These are phyloP conservation scores for Mellivora capensis DNA, from an alignment of 2,113 vertebrate species.

Conservation along the genomic window DNA sequence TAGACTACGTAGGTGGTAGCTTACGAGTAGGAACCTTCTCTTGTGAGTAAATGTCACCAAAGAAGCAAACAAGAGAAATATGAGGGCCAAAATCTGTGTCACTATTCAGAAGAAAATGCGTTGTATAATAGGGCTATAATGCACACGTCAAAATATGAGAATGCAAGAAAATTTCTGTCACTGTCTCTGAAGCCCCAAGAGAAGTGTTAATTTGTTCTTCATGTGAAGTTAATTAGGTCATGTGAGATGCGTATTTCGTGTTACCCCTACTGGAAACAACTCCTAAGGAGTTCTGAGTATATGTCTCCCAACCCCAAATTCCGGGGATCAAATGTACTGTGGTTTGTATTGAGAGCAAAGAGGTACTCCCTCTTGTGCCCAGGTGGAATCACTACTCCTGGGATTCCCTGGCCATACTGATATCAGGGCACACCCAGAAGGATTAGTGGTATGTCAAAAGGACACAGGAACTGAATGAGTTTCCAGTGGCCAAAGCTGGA, in stretches of 20 bases:
- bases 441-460: not conserved
- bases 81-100: not conserved
- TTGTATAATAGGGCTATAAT: constrained; percentile 35
- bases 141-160: not conserved
- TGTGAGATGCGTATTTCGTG: not conserved
- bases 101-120: constrained; percentile 1
- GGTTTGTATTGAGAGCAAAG: not conserved
- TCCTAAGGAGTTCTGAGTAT: not conserved
- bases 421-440: not conserved
- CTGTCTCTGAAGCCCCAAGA: not conserved
- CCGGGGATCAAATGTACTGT: not conserved
- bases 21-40: constrained; percentile 25
- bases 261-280: not conserved
- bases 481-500: not conserved
- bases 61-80: constrained; percentile 8
- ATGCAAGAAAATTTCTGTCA: not conserved
- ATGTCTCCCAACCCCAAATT: not conserved
- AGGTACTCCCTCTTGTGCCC: not conserved
- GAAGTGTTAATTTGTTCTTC: constrained; percentile 24
- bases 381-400: not conserved
- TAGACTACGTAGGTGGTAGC: constrained; percentile 18
- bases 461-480: not conserved
- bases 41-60: constrained; percentile 33
- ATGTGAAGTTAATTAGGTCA: not conserved
- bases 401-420: not conserved